Conservation (phyloP, 2,888 invertebrate species). For the Eueremaeus valkanovi region DNA sequence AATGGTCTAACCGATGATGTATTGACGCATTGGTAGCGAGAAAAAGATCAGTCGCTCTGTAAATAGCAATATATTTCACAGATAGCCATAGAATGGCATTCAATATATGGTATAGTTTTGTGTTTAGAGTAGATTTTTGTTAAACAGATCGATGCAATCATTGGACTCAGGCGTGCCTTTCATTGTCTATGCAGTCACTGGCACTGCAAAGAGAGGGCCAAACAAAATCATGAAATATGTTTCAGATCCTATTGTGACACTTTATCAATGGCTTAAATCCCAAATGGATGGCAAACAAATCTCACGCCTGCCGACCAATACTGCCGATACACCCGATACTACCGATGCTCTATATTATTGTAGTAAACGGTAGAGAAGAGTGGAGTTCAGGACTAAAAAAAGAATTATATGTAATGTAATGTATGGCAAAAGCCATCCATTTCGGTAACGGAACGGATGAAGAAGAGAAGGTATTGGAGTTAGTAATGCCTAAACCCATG, state of each 20-base stretch:
- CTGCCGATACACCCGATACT: background rate
- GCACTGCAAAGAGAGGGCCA: background rate
- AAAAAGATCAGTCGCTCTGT: background rate
- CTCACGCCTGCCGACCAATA: constrained; percentile 14
- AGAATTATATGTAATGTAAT: no score
- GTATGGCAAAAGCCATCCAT: constrained; percentile 4
- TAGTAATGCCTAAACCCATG: constrained; percentile 20
- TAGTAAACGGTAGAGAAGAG: background rate
- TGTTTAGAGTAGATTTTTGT: background rate
- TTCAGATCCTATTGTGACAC: constrained; percentile 19
- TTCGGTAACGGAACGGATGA: background rate
- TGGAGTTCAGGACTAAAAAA: background rate
- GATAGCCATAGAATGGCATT: background rate
- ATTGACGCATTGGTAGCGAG: background rate
- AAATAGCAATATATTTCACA: constrained; percentile 6
- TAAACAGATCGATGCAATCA: constrained; percentile 1
- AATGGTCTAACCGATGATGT: background rate
- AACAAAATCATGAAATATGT: constrained; percentile 26
- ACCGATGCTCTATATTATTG: background rate
- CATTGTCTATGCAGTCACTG: background rate
- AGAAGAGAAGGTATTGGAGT: background rate
- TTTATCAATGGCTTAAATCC: constrained; percentile 28
- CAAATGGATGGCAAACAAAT: constrained; percentile 27
- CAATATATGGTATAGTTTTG: background rate
- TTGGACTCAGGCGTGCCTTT: background rate